Evolutionary conservation across 2,113 vertebrate species (phyloP).

Genomic region (Paralichthys olivaceus): DNA sequence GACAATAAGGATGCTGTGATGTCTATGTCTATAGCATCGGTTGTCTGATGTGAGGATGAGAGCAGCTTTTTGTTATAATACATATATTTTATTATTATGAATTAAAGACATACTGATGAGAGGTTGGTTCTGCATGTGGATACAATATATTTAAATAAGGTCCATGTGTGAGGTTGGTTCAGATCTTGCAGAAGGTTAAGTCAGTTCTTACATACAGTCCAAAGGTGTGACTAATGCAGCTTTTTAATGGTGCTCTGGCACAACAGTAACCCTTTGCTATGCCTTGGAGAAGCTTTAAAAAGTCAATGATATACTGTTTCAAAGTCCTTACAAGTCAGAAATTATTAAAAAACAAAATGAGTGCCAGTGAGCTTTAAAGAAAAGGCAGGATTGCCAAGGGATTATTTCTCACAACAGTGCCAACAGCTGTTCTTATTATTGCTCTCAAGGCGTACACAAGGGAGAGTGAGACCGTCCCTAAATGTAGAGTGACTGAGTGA

Average conservation of each 20-base stretch:
- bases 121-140: constrained; percentile 1
- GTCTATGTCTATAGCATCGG: background rate
- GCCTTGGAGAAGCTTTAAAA: constrained; percentile 63
- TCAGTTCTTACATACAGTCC: constrained; percentile 40
- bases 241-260: constrained; percentile 57
- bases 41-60: background rate
- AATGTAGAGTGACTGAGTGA: constrained; percentile 58
- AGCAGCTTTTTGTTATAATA: background rate
- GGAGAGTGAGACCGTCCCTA: constrained; percentile 57
- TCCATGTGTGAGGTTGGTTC: constrained; percentile 25
- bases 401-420: constrained; percentile 62
- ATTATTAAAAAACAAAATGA: constrained; percentile 68
- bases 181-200: constrained; percentile 7
- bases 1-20: background rate
- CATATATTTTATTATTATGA: background rate
- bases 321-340: constrained; percentile 72
- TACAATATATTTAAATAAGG: background rate
- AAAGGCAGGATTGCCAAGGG: constrained; percentile 64
- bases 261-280: constrained; percentile 36
- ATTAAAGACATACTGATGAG: background rate
- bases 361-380: constrained; percentile 67
- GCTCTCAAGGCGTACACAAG: constrained; percentile 55
- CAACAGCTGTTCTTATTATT: constrained; percentile 74
- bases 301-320: constrained; percentile 76
- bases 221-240: constrained; percentile 67